A percentile compares a stretch with the other conserved stretches of the same genome.
phyloP scores from a whole-genome alignment of 2,888 invertebrate genomes.

The Apodemia mormo region DNA sequence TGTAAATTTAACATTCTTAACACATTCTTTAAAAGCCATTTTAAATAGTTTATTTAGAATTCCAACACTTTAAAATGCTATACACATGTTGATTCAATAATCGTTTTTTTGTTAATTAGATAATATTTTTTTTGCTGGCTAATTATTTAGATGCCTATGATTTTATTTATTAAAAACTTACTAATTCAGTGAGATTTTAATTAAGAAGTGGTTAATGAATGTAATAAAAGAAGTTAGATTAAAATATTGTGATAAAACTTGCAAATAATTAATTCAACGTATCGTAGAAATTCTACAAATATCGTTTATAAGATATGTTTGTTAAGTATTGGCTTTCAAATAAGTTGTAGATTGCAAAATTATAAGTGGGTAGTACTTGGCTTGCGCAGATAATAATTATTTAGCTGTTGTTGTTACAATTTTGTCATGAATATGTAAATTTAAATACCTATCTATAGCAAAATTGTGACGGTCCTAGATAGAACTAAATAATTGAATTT shows the following conservation, averaged over 20 bases:
- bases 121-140: neutral
- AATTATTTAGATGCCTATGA: too few species aligned
- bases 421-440: neutral
- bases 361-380: slow-evolving; percentile 1
- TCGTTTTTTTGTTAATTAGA: neutral
- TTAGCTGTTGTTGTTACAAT: neutral
- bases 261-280: too few species aligned
- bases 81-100: neutral
- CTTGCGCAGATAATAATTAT: slow-evolving; percentile 12
- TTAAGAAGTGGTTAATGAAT: neutral
- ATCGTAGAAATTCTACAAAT: neutral
- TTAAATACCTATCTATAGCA: neutral
- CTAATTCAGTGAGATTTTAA: neutral
- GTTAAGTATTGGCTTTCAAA: neutral
- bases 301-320: neutral
- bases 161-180: neutral
- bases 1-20: slow-evolving; percentile 24
- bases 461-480: too few species aligned
- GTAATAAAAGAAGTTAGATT: too few species aligned
- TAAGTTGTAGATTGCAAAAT: slow-evolving; percentile 15
- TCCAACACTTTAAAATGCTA: neutral
- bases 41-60: neutral
- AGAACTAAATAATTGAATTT: neutral
- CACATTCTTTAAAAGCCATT: neutral
- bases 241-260: too few species aligned